Percentiles rank a stretch among this genome's conserved stretches.
Evolutionary conservation across 2,113 vertebrate genomes (phyloP).

Genomic region (Eulacestoma nigropectus): DNA sequence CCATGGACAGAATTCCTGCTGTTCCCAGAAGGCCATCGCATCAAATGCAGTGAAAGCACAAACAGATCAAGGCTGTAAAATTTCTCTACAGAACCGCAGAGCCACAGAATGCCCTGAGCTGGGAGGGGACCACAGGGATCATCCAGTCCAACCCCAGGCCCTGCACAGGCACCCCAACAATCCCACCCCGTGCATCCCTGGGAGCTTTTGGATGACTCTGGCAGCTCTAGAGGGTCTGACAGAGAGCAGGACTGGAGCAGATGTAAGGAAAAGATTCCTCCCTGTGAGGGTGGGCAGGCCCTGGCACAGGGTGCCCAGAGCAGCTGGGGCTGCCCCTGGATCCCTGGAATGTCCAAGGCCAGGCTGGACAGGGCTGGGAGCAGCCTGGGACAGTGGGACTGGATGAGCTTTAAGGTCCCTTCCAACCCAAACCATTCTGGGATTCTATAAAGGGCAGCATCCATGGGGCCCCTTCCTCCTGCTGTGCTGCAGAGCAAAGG

Average conservation of each 20-base stretch:
- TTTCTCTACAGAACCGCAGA: not conserved
- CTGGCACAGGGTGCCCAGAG: not conserved
- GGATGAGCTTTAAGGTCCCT: rapidly evolving
- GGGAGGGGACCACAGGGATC: not conserved
- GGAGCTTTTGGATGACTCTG: not conserved
- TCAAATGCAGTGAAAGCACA: not conserved
- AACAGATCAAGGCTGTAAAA: not conserved
- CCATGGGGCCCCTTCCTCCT: not conserved
- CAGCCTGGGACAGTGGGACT: not conserved
- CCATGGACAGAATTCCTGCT: not conserved
- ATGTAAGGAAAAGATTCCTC: not conserved
- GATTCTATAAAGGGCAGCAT: not conserved
- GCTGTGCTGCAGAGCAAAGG: not conserved
- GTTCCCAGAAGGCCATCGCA: not conserved
- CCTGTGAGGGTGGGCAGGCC: not conserved
- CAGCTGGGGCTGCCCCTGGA: not conserved
- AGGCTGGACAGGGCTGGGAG: not conserved
- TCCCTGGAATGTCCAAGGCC: not conserved
- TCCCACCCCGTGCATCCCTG: not conserved
- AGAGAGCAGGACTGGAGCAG: not conserved
- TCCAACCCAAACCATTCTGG: not conserved
- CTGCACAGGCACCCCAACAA: not conserved
- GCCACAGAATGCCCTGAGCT: not conserved
- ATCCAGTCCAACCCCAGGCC: not conserved
- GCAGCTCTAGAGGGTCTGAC: not conserved